phyloP scores from a whole-genome alignment of 2,797 vertebrate species.

The Malurus splendens region DNA sequence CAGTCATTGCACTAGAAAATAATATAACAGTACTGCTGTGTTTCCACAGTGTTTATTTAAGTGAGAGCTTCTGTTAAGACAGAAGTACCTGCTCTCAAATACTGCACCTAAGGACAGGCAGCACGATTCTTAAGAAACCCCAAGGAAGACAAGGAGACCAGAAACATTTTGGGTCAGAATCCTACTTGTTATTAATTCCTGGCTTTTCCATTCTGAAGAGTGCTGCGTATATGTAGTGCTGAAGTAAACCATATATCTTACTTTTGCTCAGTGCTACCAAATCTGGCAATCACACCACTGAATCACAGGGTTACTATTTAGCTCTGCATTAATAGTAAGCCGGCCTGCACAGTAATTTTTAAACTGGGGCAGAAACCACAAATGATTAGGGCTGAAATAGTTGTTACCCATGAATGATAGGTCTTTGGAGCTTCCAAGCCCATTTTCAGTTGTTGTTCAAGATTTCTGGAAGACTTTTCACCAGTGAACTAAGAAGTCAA shows the following conservation, averaged over 20 bases:
- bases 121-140: not conserved
- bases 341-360: not conserved
- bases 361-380: not conserved
- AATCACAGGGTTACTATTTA: not conserved
- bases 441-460: not conserved
- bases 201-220: not conserved
- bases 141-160: not conserved
- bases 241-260: not conserved
- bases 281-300: not conserved
- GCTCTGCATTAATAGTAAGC: not conserved
- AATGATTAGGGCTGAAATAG: not conserved
- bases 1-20: not conserved
- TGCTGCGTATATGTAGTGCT: not conserved
- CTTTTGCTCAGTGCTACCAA: not conserved
- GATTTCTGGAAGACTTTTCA: not conserved
- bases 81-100: not conserved
- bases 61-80: not conserved
- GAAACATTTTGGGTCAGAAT: not conserved
- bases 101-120: not conserved
- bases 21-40: not conserved
- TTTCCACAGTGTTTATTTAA: not conserved
- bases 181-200: not conserved
- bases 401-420: not conserved
- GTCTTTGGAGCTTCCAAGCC: not conserved
- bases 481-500: not conserved